Base-by-base conservation (phyloP, 2,113 vertebrate species). In the Pachyramphus minor region DNA sequence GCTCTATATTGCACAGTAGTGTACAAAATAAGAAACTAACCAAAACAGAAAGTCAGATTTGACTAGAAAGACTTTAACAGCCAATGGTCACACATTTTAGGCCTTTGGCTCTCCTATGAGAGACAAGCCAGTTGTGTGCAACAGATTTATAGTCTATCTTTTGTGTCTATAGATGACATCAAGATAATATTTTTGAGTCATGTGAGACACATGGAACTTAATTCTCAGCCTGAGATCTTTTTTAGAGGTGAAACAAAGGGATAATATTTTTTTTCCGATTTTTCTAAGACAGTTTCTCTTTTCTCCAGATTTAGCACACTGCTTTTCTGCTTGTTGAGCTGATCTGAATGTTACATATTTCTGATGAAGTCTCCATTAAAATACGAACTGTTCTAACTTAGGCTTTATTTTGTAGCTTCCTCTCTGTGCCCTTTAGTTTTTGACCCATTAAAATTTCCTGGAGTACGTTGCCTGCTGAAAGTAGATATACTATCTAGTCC, bases 391-490 rank as follows among this genome's bases (percentile, higher is more conserved):
- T 15, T 81, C 33, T 77, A 80, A 16, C 28, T 76, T 76, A 39
- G 45, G 28, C 22, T 80, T 90, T 62, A 30, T 90, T 93, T 91
- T 37, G 24, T 53, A 49, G 21, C 15, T 90, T 95, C 20, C 15
- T 77, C 25, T 44, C 74, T 74, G 13, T 56, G 35, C 25, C 60
- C 84, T 77, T 88, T 89, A 81, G 55, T 93, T 84, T 89, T 18
- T 89, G 35, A 88, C 49, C 53, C 59, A 75, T 71, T 86, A 78
- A 84, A 81, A 78, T 93, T 92, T 90, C 88, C 90, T 94, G 73
- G 92, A 93, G 68, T 52, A 81, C n/a, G 0, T 44, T 39, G 28
- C 12, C 37, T 86, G 24, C 58, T 91, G 64, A 25, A 56, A 75
- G 41, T 39, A 96, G 64, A 37, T 56, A 67, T 4, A 17, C 25